These are phyloP conservation scores for Alosa alosa DNA, from an alignment of 2,113 vertebrate genomes.

Conservation along the genomic window DNA sequence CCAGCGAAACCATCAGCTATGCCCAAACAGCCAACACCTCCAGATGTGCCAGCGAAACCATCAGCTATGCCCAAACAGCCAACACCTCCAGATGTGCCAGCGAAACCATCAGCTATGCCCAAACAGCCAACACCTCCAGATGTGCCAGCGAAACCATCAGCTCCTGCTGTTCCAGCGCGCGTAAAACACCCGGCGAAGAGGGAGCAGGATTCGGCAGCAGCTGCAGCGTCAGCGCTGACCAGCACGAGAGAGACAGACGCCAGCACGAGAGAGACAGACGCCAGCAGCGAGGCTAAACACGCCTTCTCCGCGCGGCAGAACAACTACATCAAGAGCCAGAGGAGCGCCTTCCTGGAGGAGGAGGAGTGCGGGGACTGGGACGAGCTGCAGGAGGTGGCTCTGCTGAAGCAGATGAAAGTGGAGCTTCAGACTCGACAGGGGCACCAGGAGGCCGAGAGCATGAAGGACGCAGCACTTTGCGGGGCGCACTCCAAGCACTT, in stretches of 20 bases:
- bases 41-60: neutral
- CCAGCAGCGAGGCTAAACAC: constrained; percentile 51
- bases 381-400: neutral
- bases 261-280: constrained; percentile 3
- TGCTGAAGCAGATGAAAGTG: neutral
- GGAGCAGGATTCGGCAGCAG: neutral
- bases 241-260: neutral
- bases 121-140: neutral
- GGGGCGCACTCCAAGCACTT: neutral
- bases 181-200: neutral
- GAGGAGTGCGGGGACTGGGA: constrained; percentile 42
- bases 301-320: constrained; percentile 70
- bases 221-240: too few relatives aligned
- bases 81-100: neutral
- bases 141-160: neutral
- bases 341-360: constrained; percentile 44
- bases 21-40: neutral
- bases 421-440: neutral
- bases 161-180: neutral
- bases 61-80: neutral
- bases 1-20: neutral
- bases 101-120: neutral
- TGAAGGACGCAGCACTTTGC: constrained; percentile 35
- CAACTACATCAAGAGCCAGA: constrained; percentile 73
- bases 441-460: constrained; percentile 8